phyloP scores from a whole-genome alignment of 2,888 invertebrate genomes.

The Ashinkailepas kermadecensis region DNA sequence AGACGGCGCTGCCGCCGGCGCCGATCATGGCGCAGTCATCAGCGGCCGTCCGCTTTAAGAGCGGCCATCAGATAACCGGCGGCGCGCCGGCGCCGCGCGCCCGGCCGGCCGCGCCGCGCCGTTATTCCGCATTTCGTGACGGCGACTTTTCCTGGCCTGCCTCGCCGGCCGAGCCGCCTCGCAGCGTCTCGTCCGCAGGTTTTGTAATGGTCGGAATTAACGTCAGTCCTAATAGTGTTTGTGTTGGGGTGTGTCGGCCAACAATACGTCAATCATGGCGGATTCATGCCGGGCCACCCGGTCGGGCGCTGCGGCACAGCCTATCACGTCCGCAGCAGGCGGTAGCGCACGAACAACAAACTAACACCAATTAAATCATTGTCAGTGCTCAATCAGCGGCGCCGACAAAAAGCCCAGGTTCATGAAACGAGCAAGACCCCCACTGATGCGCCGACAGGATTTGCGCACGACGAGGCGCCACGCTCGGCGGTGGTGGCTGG shows the following conservation, averaged over 20 bases:
- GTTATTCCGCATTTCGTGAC: no score
- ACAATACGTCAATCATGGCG: background rate
- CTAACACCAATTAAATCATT: constrained; percentile 19
- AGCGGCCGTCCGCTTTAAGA: background rate
- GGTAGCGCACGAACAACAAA: constrained; percentile 14
- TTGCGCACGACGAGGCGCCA: background rate
- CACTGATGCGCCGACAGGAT: background rate
- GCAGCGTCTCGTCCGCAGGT: background rate
- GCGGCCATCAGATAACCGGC: background rate
- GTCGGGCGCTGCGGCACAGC: background rate
- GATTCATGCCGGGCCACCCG: constrained; percentile 7
- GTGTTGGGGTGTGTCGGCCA: background rate
- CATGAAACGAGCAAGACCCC: background rate
- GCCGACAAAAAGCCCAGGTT: background rate
- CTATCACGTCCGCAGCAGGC: constrained; percentile 7
- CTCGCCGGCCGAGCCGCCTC: no score
- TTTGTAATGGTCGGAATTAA: background rate
- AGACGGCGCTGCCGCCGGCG: background rate
- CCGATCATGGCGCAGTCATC: background rate
- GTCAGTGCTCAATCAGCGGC: background rate
- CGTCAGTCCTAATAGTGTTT: background rate
- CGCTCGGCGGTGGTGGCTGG: background rate
- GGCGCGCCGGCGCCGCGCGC: background rate
- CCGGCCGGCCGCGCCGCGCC: background rate
- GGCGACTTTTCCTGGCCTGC: no score